A percentile compares a stretch with the other conserved stretches of the same genome.
Conservation (phyloP, 2,888 invertebrate genomes). For the Bellardia bayeri region DNA sequence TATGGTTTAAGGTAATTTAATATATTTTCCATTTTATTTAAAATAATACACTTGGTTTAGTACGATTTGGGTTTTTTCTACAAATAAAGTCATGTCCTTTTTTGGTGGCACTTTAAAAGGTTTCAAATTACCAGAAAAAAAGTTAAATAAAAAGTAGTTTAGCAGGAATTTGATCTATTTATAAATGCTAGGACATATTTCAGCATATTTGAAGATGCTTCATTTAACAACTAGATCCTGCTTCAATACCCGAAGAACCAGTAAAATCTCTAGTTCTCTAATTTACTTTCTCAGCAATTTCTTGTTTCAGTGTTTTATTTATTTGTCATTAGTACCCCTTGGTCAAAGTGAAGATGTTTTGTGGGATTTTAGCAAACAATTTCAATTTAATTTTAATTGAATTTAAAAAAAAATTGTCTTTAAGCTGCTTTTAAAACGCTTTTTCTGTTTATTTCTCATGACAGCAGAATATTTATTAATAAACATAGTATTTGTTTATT, state of each 20-base stretch:
- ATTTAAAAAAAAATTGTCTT: slow-evolving; percentile 41
- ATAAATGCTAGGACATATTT: neutral
- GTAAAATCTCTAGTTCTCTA: neutral
- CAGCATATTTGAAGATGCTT: too few relatives aligned
- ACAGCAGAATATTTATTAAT: slow-evolving; percentile 26
- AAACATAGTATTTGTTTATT: neutral
- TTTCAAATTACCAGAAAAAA: slow-evolving; percentile 52
- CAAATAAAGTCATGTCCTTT: slow-evolving; percentile 4
- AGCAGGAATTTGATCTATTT: neutral
- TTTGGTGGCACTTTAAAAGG: slow-evolving; percentile 25
- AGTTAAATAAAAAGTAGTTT: neutral
- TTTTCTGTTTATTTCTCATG: slow-evolving; percentile 58
- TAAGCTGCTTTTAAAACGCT: slow-evolving; percentile 24
- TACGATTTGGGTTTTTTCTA: neutral
- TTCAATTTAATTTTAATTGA: slow-evolving; percentile 13
- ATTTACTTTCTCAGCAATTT: slow-evolving; percentile 43
- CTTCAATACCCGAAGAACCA: too few relatives aligned
- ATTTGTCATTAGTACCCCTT: slow-evolving; percentile 8
- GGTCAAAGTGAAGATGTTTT: slow-evolving; percentile 32
- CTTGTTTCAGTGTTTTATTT: neutral
- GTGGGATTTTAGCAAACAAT: slow-evolving; percentile 32
- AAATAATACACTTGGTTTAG: neutral
- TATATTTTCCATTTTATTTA: neutral
- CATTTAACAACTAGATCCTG: too few relatives aligned
- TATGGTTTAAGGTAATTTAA: slow-evolving; percentile 40